These are phyloP conservation scores for Leptocoma aspasia DNA, from an alignment of 2,113 vertebrate genomes.

Conservation along the genomic window DNA sequence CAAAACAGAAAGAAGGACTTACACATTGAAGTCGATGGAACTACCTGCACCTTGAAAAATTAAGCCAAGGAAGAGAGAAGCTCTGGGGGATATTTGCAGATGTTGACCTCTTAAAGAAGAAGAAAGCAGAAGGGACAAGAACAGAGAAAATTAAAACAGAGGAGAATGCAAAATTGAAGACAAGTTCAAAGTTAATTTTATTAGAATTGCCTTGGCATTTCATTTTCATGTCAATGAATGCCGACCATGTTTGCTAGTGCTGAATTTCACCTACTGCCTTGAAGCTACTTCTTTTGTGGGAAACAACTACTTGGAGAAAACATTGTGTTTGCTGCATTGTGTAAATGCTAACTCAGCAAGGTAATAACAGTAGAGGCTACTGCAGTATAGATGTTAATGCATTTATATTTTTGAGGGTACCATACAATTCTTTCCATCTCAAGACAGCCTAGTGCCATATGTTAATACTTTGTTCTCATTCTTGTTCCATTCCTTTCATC, in stretches of 20 bases:
- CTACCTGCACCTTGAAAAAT: background rate
- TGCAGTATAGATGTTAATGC: background rate
- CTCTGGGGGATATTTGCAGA: background rate
- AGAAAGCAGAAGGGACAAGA: background rate
- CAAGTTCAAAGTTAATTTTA: background rate
- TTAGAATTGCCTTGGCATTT: background rate
- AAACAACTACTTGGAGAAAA: background rate
- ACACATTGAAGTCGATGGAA: background rate
- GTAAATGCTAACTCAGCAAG: background rate
- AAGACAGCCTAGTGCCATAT: background rate
- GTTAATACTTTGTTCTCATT: background rate
- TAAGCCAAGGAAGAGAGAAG: background rate
- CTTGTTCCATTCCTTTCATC: background rate
- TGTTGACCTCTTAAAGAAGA: background rate
- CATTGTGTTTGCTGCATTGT: background rate
- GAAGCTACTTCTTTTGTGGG: background rate
- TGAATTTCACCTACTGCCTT: background rate
- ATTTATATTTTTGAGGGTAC: background rate
- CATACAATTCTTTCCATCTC: background rate
- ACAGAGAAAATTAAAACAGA: background rate
- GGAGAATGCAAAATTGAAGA: background rate
- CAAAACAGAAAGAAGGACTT: background rate
- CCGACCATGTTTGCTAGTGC: background rate
- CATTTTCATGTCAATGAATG: background rate
- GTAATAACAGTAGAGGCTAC: background rate